phyloP scores from a whole-genome alignment of 92 coral and sea anemone species.

The Palythoa grandiflora region DNA sequence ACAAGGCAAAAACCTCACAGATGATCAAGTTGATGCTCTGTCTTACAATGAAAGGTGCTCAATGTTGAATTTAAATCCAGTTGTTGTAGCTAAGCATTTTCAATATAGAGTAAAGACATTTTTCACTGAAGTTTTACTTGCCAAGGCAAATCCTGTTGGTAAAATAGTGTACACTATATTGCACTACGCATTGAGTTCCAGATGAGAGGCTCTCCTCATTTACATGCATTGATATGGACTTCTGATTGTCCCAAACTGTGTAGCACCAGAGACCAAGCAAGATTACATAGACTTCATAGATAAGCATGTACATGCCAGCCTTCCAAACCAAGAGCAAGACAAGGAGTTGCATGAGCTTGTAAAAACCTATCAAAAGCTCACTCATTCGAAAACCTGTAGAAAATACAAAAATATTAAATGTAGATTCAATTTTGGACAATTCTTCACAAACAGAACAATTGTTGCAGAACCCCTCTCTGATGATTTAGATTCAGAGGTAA shows the following conservation, averaged over 20 bases:
- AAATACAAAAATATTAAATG: not conserved
- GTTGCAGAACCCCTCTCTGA: no score
- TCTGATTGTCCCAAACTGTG: no score
- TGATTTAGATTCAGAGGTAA: no score
- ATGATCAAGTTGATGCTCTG: slow-evolving; percentile 48
- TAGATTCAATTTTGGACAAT: slow-evolving; percentile 57
- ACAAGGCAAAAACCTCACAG: slow-evolving; percentile 52
- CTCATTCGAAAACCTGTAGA: no score
- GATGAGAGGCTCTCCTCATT: no score
- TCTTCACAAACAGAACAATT: not conserved
- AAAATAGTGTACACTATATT: slow-evolving; percentile 42
- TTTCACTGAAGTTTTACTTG: slow-evolving; percentile 31
- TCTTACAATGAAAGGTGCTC: no score
- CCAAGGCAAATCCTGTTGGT: slow-evolving; percentile 46
- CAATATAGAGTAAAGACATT: slow-evolving; percentile 48
- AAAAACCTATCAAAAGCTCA: slow-evolving; percentile 6
- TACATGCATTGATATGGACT: no score
- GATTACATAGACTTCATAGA: slow-evolving; percentile 45
- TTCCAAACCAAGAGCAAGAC: slow-evolving; percentile 51
- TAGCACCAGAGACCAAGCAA: slow-evolving; percentile 20
- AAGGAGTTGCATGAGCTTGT: slow-evolving; percentile 55
- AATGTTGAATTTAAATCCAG: no score
- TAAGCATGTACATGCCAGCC: slow-evolving; percentile 59
- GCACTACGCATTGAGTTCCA: no score
- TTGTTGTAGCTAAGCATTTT: slow-evolving; percentile 64